A percentile compares a stretch with the other conserved stretches of the same genome.
Conservation (phyloP, 2,888 invertebrate species). For the Drosophila borborema region DNA sequence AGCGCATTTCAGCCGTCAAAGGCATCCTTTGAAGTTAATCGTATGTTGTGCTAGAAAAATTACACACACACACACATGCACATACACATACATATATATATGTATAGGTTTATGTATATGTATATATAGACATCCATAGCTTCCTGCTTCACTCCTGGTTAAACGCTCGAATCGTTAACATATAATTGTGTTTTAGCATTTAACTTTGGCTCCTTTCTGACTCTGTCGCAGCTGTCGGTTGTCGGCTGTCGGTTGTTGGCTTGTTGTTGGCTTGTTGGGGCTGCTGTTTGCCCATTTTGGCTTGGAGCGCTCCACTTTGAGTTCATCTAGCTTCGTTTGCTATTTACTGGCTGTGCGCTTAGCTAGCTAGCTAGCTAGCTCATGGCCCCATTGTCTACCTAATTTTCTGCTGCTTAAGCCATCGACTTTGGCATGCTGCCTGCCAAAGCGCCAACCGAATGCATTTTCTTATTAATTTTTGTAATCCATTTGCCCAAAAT, state of each 20-base stretch:
- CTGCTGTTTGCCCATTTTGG: constrained; percentile 56
- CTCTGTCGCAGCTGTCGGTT: constrained; percentile 39
- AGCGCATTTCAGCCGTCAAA: constrained; percentile 75
- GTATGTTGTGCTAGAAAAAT: constrained; percentile 66
- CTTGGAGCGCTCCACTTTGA: constrained; percentile 55
- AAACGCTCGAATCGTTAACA: constrained; percentile 60
- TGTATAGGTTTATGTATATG: not conserved
- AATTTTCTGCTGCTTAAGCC: constrained; percentile 68
- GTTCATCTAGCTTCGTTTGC: constrained; percentile 14
- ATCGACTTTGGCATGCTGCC: constrained; percentile 45
- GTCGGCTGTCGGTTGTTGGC: constrained; percentile 20
- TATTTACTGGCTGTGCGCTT: constrained; percentile 19
- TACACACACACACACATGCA: constrained; percentile 46
- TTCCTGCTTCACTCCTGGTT: constrained; percentile 44
- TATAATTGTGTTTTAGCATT: constrained; percentile 78
- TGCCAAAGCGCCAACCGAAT: constrained; percentile 38
- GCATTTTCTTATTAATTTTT: constrained; percentile 68
- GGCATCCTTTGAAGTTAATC: constrained; percentile 80
- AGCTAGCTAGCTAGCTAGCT: constrained; percentile 11
- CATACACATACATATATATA: constrained; percentile 17
- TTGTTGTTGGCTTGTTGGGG: constrained; percentile 1
- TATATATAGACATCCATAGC: constrained; percentile 11
- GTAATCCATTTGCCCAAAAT: constrained; percentile 63
- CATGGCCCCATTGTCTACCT: constrained; percentile 69
- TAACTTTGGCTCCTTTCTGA: constrained; percentile 65